Conservation (phyloP, 2,797 vertebrate genomes). For the Megaceryle alcyon region DNA sequence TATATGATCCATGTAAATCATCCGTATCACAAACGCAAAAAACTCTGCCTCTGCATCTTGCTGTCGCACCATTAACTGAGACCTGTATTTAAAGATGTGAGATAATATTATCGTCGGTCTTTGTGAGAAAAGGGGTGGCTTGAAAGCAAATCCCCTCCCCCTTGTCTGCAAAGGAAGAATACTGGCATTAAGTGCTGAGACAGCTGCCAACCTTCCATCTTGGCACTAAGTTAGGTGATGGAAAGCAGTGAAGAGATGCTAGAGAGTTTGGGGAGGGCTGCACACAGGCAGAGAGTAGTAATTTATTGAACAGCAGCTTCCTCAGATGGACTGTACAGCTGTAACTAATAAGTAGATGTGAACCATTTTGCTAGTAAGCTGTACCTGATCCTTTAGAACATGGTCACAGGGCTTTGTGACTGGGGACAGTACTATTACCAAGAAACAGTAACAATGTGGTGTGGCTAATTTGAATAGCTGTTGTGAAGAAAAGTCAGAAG, state of each 20-base stretch:
- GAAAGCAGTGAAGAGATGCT: background rate
- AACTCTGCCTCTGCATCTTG: background rate
- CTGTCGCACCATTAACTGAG: background rate
- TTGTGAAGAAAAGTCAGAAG: background rate
- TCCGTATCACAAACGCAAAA: background rate
- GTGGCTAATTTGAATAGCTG: background rate
- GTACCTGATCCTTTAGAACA: background rate
- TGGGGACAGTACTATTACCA: background rate
- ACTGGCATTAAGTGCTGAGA: background rate
- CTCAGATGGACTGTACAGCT: background rate
- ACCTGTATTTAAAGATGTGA: background rate
- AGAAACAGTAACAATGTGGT: background rate
- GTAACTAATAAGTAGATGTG: background rate
- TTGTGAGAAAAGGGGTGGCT: background rate
- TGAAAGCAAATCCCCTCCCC: background rate
- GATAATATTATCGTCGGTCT: background rate
- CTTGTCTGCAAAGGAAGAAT: background rate
- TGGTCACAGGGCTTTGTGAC: background rate
- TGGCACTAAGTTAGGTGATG: background rate
- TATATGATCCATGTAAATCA: background rate
- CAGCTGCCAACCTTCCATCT: constrained; percentile 3
- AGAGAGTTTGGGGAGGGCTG: background rate
- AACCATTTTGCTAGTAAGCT: background rate
- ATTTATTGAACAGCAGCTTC: background rate
- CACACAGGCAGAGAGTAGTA: background rate